Base-by-base conservation (phyloP, 2,113 vertebrate genomes). In the Rutilus rutilus region DNA sequence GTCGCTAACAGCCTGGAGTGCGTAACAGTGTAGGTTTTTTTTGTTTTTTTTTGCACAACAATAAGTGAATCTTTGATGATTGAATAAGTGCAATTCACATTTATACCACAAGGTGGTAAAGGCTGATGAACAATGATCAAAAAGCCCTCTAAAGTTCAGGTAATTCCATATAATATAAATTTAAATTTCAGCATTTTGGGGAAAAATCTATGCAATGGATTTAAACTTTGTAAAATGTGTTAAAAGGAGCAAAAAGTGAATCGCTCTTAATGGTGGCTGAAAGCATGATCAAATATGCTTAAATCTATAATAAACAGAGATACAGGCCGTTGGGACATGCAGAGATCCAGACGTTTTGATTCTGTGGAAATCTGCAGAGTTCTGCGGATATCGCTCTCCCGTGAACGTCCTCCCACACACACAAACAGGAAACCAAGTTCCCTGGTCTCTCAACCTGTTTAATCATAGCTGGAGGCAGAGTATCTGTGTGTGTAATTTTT, bases 391-490 rank as follows among this genome's bases (percentile, higher is more conserved):
- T 45, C 71, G n/a, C 23, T 25, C 23, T 25, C 5, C 12, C 5
- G 2, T 25, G 42, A 47, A 39, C 45, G 54, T 76, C 74, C 84
- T 52, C 67, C 47, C 67, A 69, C 59, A 12, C 39, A 59, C 36
- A 45, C 67, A 60, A 1, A 52, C 6, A 23, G 15, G 10, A 78
- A 4, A 80, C 54, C 86, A 89, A 80, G 77, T 86, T 91, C 64
- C 30, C 33, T 84, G 83, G 86, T 86, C 86, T 88, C 86, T 91
- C 88, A 78, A 88, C 90, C 91, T 86, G 86, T 88, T 81, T 86
- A 84, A 88, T 91, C 89, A 91, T 88, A 3, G 86, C 91, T 83
- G 62, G 86, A 89, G 89, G 89, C 84, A 2, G 30, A 36, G 78
- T 89, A 85, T 54, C 64, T 39, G 85, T 77, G 73, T 10, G n/a